Evolutionary conservation across 2,113 vertebrate genomes (phyloP).

Genomic region (Labeo rohita): DNA sequence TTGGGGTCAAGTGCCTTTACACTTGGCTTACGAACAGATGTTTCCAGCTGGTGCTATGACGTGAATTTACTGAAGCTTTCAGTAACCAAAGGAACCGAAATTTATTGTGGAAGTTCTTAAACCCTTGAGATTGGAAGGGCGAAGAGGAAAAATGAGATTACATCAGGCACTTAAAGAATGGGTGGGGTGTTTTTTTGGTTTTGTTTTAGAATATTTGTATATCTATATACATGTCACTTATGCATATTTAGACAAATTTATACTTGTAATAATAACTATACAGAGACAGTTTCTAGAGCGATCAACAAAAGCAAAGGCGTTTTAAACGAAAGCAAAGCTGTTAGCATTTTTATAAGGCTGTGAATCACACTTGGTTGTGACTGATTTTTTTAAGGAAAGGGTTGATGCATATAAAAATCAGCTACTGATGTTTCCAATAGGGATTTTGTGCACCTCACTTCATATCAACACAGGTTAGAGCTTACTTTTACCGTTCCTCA

Average conservation of each 20-base stretch:
- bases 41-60: conserved; percentile 59
- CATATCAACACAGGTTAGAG: conserved; percentile 50
- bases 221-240: conserved; percentile 64
- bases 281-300: conserved; percentile 42
- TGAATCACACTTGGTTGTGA: conserved; percentile 67
- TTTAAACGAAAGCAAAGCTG: conserved; percentile 60
- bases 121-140: conserved; percentile 36
- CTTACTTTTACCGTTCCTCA: conserved; percentile 46
- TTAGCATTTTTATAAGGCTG: conserved; percentile 67
- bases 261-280: conserved; percentile 62
- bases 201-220: conserved; percentile 63
- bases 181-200: conserved; percentile 38
- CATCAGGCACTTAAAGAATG: conserved; percentile 67
- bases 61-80: conserved; percentile 54
- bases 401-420: conserved; percentile 55
- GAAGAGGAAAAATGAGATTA: conserved; percentile 60
- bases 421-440: conserved; percentile 61
- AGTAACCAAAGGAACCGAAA: conserved; percentile 71
- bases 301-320: conserved; percentile 31
- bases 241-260: conserved; percentile 70
- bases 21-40: conserved; percentile 44
- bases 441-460: conserved; percentile 47
- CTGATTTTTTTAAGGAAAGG: conserved; percentile 35
- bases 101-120: conserved; percentile 43
- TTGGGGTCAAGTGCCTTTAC: conserved; percentile 28